Evolutionary conservation across 2,797 vertebrate species (phyloP), one percentile per base, ranked within the genome.

Genomic region (Acanthis flammea): DNA sequence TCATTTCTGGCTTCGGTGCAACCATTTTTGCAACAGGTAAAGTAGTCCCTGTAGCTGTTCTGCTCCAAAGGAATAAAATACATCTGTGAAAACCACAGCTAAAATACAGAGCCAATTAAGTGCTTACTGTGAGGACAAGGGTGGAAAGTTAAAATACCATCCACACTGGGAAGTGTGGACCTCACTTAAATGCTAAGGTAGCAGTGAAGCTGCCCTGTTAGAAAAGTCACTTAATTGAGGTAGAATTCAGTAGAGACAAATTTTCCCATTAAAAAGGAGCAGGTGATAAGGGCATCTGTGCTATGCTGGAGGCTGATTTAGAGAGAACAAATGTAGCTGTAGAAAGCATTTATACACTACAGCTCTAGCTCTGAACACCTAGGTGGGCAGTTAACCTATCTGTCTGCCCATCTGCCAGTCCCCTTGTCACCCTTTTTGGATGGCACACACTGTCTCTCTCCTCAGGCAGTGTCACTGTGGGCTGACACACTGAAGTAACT

Each of bases 21-120:
- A 98, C 94, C 0, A 91, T 98, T 75, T 98, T 98, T 93, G 97
- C 96, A 48, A 98, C 97, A 97, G 97, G 97, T 98, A 35, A 79
- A 75, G 33, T 24, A 25, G 30, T 68, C 12, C 10, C 48, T 45
- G 21, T n/a, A 50, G 51, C 63, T 82, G 35, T 37, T 35, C 41
- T 17, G 18, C 70, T 81, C 33, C 68, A 55, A 41, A 58, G 78
- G 19, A 75, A 74, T 62, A 51, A 93, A 86, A 90, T 33, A 23
- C 1, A 57, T 16, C 48, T 33, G 31, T 57, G 33, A 39, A 67
- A 70, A 58, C 16, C 45, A 77, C 67, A 88, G 23, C 23, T 35
- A 25, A 57, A 76, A 50, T 19, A 21, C 2, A 30, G 71, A 37
- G 33, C 27, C 14, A 57, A 30, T 63, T 55, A 82, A 55, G 25